Percentiles rank a stretch among this genome's conserved stretches.
Evolutionary conservation across 2,888 invertebrate species (phyloP).

Genomic region (Macrophya annulata): DNA sequence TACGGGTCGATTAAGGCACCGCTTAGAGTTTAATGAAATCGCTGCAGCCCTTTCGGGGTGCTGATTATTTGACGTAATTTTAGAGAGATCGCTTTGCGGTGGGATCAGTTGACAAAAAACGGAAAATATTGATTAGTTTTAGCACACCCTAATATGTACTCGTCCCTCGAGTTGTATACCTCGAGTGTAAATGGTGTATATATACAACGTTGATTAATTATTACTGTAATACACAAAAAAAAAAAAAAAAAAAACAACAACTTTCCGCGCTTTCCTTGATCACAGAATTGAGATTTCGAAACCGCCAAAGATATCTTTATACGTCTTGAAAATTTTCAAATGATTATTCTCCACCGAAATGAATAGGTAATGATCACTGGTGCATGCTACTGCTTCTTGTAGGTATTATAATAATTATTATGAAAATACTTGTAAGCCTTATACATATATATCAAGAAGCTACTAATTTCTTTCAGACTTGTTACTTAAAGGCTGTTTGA

Average conservation of each 20-base stretch:
- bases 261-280: background rate
- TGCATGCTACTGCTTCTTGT: background rate
- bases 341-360: background rate
- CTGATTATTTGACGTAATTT: background rate
- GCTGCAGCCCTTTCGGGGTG: background rate
- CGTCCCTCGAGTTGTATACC: background rate
- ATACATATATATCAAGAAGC: background rate
- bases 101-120: background rate
- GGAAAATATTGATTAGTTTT: background rate
- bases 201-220: background rate
- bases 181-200: background rate
- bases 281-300: background rate
- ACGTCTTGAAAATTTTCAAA: conserved; percentile 5
- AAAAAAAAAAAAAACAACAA: too few relatives aligned
- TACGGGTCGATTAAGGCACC: background rate
- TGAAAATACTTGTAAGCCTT: background rate
- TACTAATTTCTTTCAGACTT: background rate
- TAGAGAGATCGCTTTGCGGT: background rate
- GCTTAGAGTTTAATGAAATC: background rate
- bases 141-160: background rate
- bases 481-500: background rate
- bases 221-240: background rate
- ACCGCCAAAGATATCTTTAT: background rate
- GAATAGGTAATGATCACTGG: background rate
- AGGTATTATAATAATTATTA: conserved; percentile 1